Base-by-base conservation (phyloP, 1,140 invertebrate genomes). In the Heliconius hewitsoni region DNA sequence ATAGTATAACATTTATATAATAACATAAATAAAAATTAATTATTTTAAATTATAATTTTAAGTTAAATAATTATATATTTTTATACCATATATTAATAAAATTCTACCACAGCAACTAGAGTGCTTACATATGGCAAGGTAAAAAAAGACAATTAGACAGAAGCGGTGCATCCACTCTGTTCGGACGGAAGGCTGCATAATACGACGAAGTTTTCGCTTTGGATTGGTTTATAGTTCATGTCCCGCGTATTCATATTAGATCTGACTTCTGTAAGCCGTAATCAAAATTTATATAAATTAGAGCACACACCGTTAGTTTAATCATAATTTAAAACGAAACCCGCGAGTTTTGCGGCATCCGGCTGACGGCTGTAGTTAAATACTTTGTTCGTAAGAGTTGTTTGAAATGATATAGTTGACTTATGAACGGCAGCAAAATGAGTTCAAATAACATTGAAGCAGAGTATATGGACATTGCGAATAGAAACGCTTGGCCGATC, bases 401-500 rank as follows among this genome's bases (percentile, higher is more conserved):
- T 84, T 81, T 87, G 87, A 86, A 88, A 90, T 89, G 88, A 83
- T 83, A 88, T 91, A 88, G 82, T 83, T 85, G 74, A 81, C 82
- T 74, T 82, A 89, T 89, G 85, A 88, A 87, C 84, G 85, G 85
- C 71, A 84, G 87, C 76, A 92, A 88, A 83, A 90, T 90, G 87
- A 86, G 78, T 88, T 80, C 84, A 34, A 92, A 95, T 81, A 96
- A 95, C 87, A 95, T 97, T 80, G 96, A 97, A 93, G 95, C 95
- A 6, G 96, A 97, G 93, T 97, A 96, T 90, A 94, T 95, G 81
- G 95, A 96, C 84, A 95, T 97, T 87, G 96, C 95, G 82, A 93
- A 94, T 55, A 95, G 95, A 82, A 95, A 95, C 87, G 95, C 95
- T 78, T 97, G 97, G 97, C 86, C 95, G 71, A 89, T 95, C 42